Percentiles rank a stretch among this genome's conserved stretches.
These are phyloP conservation scores for Amphipyra tragopoginis DNA, from an alignment of 2,888 invertebrate species.

Conservation along the genomic window DNA sequence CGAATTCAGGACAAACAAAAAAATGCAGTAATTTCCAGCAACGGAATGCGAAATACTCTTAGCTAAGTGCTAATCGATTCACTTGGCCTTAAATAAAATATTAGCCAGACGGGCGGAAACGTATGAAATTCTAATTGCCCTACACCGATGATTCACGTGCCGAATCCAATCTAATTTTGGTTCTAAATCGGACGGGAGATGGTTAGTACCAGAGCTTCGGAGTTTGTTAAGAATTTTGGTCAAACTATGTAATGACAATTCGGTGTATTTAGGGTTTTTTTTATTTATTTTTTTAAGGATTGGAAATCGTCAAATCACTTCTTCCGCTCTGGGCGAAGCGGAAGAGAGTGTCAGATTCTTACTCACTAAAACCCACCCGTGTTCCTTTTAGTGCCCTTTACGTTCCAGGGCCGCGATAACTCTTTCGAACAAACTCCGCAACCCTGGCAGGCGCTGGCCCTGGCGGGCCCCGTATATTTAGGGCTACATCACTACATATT, in stretches of 20 bases:
- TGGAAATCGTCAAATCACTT: no score
- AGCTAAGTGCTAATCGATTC: conserved; percentile 38
- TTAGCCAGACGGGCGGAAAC: conserved; percentile 66
- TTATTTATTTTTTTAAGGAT: no score
- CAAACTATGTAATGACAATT: conserved; percentile 14
- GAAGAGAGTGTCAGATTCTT: no score
- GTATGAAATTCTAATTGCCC: conserved; percentile 71
- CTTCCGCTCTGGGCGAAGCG: no score
- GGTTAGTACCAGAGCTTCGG: conserved; percentile 55
- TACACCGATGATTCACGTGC: conserved; percentile 66
- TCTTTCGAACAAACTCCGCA: no score
- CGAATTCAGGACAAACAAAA: no score
- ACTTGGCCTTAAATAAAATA: conserved; percentile 56
- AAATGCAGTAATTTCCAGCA: not conserved
- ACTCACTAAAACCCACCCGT: no score
- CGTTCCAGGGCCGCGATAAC: no score
- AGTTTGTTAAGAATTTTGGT: conserved; percentile 46
- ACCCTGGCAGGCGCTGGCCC: no score
- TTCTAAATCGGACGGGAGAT: conserved; percentile 59
- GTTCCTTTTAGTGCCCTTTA: no score
- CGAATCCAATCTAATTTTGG: conserved; percentile 71
- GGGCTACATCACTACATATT: no score
- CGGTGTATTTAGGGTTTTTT: conserved; percentile 14
- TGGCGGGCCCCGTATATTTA: no score
- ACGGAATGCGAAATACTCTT: conserved; percentile 18